phyloP scores from a whole-genome alignment of 2,888 invertebrate species.

The Epinotia bilunana region DNA sequence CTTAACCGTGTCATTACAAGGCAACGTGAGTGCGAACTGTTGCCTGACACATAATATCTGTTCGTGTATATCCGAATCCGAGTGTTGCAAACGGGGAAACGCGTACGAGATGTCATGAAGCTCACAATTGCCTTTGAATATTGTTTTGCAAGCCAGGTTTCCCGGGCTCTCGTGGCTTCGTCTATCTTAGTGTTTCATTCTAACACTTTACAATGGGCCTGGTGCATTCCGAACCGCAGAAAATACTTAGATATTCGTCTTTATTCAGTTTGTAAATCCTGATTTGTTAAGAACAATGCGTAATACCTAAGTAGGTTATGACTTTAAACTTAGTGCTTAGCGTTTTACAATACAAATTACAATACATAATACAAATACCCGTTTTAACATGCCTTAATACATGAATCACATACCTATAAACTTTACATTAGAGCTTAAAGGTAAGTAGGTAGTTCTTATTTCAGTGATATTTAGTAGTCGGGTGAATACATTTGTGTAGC shows the following conservation, averaged over 20 bases:
- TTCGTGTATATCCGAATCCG: slow-evolving; percentile 30
- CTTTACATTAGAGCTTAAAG: too few species aligned
- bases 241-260: not conserved
- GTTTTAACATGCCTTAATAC: too few species aligned
- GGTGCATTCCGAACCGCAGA: not conserved
- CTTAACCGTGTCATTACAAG: slow-evolving; percentile 40
- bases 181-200: slow-evolving; percentile 8
- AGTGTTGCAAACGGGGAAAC: slow-evolving; percentile 36
- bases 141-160: slow-evolving; percentile 38
- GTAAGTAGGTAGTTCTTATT: too few species aligned
- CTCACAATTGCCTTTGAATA: slow-evolving; percentile 35
- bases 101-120: slow-evolving; percentile 37
- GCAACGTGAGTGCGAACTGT: slow-evolving; percentile 39
- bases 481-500: too few species aligned
- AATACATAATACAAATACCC: too few species aligned
- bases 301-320: too few species aligned
- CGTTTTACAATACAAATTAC: too few species aligned
- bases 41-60: slow-evolving; percentile 41
- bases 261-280: not conserved
- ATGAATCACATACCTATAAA: too few species aligned
- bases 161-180: slow-evolving; percentile 14
- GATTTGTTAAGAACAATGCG: not conserved
- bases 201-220: not conserved
- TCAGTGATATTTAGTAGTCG: too few species aligned
- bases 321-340: too few species aligned